Conservation (phyloP, 2,888 invertebrate genomes). For the Melinaea marsaeus region DNA sequence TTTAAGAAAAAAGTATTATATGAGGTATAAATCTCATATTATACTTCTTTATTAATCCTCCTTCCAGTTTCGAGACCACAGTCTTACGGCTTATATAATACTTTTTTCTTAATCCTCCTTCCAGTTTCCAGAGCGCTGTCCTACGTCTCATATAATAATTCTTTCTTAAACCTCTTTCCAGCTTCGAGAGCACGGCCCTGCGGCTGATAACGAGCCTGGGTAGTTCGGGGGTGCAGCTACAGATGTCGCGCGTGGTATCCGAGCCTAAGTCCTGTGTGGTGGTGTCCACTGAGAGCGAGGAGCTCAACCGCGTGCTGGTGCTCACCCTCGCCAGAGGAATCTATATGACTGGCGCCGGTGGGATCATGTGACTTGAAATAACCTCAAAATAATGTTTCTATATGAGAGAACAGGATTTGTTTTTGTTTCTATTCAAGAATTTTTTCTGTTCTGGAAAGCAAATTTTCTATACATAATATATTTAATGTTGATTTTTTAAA, state of each 20-base stretch:
- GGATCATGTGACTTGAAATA: slow-evolving; percentile 18
- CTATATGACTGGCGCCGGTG: slow-evolving; percentile 91
- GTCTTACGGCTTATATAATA: too few relatives aligned
- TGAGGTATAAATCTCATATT: too few relatives aligned
- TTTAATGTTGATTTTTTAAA: too few relatives aligned
- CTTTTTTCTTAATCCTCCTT: slow-evolving; percentile 25
- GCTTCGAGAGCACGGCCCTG: slow-evolving; percentile 92
- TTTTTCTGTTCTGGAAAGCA: too few relatives aligned
- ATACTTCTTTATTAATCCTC: not conserved
- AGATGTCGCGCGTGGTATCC: slow-evolving; percentile 92
- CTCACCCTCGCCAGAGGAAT: slow-evolving; percentile 95
- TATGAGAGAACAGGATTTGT: too few relatives aligned
- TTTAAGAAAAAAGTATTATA: too few relatives aligned
- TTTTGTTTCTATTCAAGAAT: too few relatives aligned
- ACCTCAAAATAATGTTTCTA: too few relatives aligned
- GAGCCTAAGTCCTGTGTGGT: slow-evolving; percentile 89
- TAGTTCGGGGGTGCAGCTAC: slow-evolving; percentile 96
- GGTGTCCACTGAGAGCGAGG: slow-evolving; percentile 96
- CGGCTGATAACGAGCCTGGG: slow-evolving; percentile 92
- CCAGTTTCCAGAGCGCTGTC: slow-evolving; percentile 87
- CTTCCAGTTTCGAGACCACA: slow-evolving; percentile 54
- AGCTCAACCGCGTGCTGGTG: slow-evolving; percentile 94
- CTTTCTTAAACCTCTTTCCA: slow-evolving; percentile 43
- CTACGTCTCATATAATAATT: too few relatives aligned
- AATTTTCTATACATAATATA: too few relatives aligned